These are phyloP conservation scores for Nothura maculosa DNA, from an alignment of 2,797 vertebrate genomes.

Conservation along the genomic window DNA sequence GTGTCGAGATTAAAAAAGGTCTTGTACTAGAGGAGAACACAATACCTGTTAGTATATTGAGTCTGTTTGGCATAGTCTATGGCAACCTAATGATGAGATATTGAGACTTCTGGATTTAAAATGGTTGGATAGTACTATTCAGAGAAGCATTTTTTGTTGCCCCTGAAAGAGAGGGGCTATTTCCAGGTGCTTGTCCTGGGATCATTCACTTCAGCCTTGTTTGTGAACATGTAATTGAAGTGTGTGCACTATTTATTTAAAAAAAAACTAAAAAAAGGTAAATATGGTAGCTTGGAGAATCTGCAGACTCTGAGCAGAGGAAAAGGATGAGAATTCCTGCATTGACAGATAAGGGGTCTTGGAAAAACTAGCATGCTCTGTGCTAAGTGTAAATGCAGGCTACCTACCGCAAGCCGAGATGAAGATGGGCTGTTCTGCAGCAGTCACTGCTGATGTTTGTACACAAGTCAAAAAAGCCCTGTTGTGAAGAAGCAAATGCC, in stretches of 20 bases:
- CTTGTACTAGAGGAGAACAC: not conserved
- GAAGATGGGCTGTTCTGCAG: not conserved
- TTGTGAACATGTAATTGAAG: not conserved
- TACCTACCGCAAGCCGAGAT: not conserved
- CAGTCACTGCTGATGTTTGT: constrained; percentile 28
- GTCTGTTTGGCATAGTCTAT: not conserved
- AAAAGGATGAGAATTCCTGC: not conserved
- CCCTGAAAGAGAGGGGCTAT: not conserved
- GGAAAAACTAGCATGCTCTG: not conserved
- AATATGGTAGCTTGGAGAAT: not conserved
- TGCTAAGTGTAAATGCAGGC: not conserved
- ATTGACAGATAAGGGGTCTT: not conserved
- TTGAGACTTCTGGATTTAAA: not conserved
- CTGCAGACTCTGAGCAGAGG: not conserved
- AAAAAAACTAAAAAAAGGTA: too few species aligned
- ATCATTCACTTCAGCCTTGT: not conserved
- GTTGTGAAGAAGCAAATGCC: constrained; percentile 5
- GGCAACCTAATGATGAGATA: not conserved
- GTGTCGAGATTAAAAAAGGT: not conserved
- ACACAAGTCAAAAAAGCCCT: not conserved
- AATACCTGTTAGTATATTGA: fast-evolving
- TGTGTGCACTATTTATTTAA: not conserved
- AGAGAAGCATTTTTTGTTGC: not conserved
- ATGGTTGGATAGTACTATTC: not conserved
- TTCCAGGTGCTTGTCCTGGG: not conserved